Evolutionary conservation across 2,888 invertebrate genomes (phyloP).

Genomic region (Labia minor): DNA sequence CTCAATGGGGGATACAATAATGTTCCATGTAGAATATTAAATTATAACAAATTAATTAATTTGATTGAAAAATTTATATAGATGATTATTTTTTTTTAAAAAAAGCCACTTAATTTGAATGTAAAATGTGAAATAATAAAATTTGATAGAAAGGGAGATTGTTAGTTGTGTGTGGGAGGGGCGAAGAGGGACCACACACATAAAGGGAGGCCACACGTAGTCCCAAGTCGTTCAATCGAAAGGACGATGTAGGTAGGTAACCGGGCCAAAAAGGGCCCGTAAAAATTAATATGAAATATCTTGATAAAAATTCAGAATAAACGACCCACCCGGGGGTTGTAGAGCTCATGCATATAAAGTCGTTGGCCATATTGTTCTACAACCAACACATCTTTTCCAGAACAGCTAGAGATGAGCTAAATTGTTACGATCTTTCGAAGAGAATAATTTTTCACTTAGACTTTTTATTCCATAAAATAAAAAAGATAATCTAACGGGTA

Average conservation of each 20-base stretch:
- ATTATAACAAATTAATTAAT: not conserved
- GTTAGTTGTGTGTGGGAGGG: not conserved
- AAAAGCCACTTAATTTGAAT: not conserved
- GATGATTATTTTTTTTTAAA: not conserved
- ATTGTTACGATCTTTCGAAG: not conserved
- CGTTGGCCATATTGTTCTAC: constrained; percentile 6
- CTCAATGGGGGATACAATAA: not conserved
- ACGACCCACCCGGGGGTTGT: constrained; percentile 1
- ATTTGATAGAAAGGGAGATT: too few species aligned
- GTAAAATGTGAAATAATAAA: not conserved
- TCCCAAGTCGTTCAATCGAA: not conserved
- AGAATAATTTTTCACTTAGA: not conserved
- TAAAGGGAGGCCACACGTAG: not conserved
- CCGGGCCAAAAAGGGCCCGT: not conserved
- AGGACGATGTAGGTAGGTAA: not conserved
- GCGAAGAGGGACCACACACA: not conserved
- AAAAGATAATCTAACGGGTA: constrained; percentile 13
- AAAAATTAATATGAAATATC: constrained; percentile 13
- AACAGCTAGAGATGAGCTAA: not conserved
- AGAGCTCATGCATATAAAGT: constrained; percentile 13
- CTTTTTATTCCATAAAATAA: not conserved
- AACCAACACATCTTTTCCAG: not conserved
- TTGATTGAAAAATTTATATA: not conserved
- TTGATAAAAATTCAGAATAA: constrained; percentile 13
- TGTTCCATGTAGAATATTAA: not conserved